Conservation (phyloP, 2,113 vertebrate genomes). For the human region GRCh38 chr5:128516001-128516500, state of each 20-base stretch:
- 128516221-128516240: background rate
- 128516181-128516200: background rate
- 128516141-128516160: background rate
- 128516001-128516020: constrained; percentile 17
- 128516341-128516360: constrained; percentile 12
- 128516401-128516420: constrained; percentile 59
- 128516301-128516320: background rate
- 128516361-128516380: background rate
- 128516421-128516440: constrained; percentile 48
- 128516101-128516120: background rate
- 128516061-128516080: background rate
- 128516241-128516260: background rate
- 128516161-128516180: background rate
- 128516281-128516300: constrained; percentile 25
- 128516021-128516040: background rate
- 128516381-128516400: constrained; percentile 25
- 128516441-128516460: constrained; percentile 47
- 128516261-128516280: background rate
- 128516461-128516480: constrained; percentile 49
- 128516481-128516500: constrained; percentile 44
- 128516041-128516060: background rate
- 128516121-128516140: background rate
- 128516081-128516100: constrained; percentile 38
- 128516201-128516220: background rate
- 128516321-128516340: background rate